phyloP scores from a whole-genome alignment of 2,797 vertebrate species.

The Falco concolor region DNA sequence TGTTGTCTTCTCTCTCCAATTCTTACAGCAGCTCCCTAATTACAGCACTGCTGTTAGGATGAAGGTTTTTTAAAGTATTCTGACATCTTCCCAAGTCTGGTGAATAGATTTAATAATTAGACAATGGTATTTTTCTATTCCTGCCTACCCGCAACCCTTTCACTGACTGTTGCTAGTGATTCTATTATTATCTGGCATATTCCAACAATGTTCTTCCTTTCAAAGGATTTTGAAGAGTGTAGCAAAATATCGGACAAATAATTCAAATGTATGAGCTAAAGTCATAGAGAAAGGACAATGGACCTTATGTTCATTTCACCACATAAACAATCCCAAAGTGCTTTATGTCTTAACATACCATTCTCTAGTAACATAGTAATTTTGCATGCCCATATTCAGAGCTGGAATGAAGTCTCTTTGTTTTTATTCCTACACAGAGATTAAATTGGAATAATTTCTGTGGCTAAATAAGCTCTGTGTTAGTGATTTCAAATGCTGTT shows the following conservation, averaged over 20 bases:
- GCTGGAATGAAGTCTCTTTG: not conserved
- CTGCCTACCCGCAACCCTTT: not conserved
- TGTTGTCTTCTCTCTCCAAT: not conserved
- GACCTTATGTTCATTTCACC: not conserved
- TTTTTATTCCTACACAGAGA: not conserved
- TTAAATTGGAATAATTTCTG: not conserved
- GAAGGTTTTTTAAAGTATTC: not conserved
- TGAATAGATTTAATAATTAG: not conserved
- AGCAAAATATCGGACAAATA: not conserved
- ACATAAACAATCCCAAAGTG: not conserved
- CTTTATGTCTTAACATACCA: not conserved
- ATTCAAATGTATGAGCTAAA: not conserved
- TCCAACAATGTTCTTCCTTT: not conserved
- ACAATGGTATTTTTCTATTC: constrained; percentile 38
- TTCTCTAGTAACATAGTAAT: not conserved
- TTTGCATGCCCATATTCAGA: not conserved
- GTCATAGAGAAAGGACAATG: not conserved
- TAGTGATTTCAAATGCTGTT: not conserved
- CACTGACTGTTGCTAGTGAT: not conserved
- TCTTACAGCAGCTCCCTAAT: not conserved
- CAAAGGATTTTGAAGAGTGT: not conserved
- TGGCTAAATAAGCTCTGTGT: not conserved
- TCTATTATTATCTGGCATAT: constrained; percentile 22
- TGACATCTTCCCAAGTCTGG: constrained; percentile 6
- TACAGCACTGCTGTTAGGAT: not conserved